phyloP scores from a whole-genome alignment of 2,797 vertebrate genomes.

The Uromys caudimaculatus region DNA sequence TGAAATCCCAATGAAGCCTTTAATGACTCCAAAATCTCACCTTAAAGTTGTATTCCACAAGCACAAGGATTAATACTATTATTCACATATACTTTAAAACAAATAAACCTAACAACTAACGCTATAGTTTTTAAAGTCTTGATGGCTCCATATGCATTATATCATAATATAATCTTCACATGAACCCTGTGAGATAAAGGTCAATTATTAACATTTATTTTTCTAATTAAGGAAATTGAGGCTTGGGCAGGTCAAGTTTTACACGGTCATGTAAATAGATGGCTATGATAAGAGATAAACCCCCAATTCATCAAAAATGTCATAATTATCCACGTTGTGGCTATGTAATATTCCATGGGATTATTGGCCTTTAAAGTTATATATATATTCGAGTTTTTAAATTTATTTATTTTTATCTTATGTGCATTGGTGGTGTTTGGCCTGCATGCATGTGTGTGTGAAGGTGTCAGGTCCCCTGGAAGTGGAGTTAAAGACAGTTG shows the following conservation, averaged over 20 bases:
- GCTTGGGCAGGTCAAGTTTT: neutral
- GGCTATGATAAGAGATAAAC: neutral
- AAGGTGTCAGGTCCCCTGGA: neutral
- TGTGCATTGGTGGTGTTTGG: neutral
- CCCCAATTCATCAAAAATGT: neutral
- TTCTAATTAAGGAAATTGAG: neutral
- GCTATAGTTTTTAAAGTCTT: neutral
- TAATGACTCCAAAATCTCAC: neutral
- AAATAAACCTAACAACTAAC: neutral
- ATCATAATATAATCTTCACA: neutral
- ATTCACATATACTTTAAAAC: constrained; percentile 33
- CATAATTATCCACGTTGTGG: neutral
- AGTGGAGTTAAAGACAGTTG: neutral
- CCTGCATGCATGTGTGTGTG: neutral
- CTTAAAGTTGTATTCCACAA: neutral
- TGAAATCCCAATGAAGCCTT: constrained; percentile 25
- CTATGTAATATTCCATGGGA: neutral
- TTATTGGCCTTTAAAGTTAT: neutral
- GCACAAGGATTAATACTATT: neutral
- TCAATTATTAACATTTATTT: neutral
- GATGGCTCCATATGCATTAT: neutral
- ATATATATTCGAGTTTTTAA: neutral
- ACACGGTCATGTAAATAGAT: neutral
- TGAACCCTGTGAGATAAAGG: neutral
- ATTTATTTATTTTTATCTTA: neutral